Conservation (phyloP, 2,888 invertebrate species). For the Rhagium mordax region DNA sequence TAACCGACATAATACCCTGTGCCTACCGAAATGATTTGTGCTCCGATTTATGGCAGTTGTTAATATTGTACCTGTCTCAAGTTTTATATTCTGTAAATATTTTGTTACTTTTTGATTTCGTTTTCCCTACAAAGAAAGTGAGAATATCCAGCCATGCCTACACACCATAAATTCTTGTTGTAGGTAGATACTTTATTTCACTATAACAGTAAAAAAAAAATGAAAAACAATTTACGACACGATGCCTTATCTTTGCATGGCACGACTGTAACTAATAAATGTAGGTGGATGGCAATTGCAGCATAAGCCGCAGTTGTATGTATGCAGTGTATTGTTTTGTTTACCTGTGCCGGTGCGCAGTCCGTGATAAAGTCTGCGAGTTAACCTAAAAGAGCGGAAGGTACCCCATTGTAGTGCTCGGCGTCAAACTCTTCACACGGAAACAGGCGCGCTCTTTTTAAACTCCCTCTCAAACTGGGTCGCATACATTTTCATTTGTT, state of each 20-base stretch:
- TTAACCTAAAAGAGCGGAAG: conserved; percentile 44
- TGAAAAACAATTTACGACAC: background rate
- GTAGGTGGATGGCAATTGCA: conserved; percentile 47
- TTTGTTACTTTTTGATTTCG: background rate
- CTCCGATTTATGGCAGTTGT: no score
- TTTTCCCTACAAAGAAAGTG: background rate
- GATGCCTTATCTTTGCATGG: conserved; percentile 18
- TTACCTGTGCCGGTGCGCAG: conserved; percentile 46
- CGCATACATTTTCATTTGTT: conserved; percentile 14
- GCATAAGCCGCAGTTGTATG: conserved; percentile 26
- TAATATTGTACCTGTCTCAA: background rate
- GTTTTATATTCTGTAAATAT: background rate
- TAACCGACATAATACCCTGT: no score
- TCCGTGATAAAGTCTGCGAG: conserved; percentile 34
- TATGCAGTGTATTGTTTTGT: conserved; percentile 42
- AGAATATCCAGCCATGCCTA: background rate
- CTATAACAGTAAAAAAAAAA: conserved; percentile 15
- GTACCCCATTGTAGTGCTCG: conserved; percentile 36
- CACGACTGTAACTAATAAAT: conserved; percentile 40
- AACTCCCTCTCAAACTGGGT: conserved; percentile 18
- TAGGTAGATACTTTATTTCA: conserved; percentile 1
- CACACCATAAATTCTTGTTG: background rate
- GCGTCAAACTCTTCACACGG: conserved; percentile 18
- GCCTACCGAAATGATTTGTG: no score
- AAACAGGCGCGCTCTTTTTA: conserved; percentile 33